Percentiles rank a stretch among this genome's conserved stretches.
Evolutionary conservation across 1,140 invertebrate species (phyloP).

Genomic region (Atta cephalotes): DNA sequence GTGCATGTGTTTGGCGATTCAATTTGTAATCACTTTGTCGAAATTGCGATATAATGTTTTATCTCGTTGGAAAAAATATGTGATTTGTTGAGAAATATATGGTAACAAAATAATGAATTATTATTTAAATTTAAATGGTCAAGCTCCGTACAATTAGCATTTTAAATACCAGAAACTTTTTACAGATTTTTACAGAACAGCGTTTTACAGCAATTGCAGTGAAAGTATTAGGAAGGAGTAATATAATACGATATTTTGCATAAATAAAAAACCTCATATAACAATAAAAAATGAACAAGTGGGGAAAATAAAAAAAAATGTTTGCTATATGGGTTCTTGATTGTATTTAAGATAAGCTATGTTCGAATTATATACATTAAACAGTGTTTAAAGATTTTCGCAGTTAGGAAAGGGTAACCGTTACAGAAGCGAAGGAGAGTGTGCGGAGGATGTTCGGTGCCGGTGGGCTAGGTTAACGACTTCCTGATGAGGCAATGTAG

Average conservation of each 20-base stretch:
- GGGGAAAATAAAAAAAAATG: not conserved
- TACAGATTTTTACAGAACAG: not conserved
- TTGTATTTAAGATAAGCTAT: conserved; percentile 12
- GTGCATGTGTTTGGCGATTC: not conserved
- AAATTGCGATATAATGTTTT: not conserved
- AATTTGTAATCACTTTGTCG: not conserved
- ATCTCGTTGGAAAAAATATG: not conserved
- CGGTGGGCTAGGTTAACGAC: conserved; percentile 81
- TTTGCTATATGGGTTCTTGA: not conserved
- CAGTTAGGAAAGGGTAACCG: conserved; percentile 38
- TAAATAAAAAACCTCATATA: not conserved
- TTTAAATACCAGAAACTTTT: not conserved
- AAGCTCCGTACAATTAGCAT: not conserved
- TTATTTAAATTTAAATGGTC: not conserved
- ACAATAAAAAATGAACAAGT: not conserved
- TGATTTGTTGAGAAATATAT: not conserved
- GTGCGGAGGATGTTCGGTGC: conserved; percentile 55
- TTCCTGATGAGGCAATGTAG: conserved; percentile 84
- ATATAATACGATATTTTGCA: not conserved
- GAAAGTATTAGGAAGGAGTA: not conserved
- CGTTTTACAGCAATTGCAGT: not conserved
- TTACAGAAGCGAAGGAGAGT: conserved; percentile 18
- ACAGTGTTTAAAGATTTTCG: conserved; percentile 48
- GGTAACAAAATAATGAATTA: not conserved
- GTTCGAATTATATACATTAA: not conserved